Conservation (phyloP, 2,113 vertebrate genomes). For the Puntigrus tetrazona region DNA sequence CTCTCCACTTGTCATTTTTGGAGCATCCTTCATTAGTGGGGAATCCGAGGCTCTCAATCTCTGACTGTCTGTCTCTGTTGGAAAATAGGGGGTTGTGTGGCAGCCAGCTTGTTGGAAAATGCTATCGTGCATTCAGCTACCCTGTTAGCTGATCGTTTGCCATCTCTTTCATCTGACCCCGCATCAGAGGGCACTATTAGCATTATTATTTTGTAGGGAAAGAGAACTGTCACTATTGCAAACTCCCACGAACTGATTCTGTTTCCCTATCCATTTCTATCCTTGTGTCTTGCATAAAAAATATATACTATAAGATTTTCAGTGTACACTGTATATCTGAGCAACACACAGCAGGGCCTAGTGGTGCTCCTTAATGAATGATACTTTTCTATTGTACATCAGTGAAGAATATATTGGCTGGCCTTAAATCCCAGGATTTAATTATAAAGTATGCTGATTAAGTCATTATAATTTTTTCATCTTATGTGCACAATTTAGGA, state of each 20-base stretch:
- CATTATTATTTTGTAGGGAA: conserved; percentile 60
- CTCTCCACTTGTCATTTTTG: conserved; percentile 11
- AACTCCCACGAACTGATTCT: not conserved
- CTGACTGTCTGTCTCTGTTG: not conserved
- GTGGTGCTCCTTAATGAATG: not conserved
- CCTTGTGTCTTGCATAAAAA: not conserved
- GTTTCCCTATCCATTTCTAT: not conserved
- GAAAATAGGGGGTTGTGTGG: not conserved
- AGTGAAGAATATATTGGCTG: conserved; percentile 38
- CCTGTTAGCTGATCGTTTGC: conserved; percentile 58
- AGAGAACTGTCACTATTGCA: conserved; percentile 29
- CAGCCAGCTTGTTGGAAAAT: conserved; percentile 63
- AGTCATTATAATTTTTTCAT: conserved; percentile 69
- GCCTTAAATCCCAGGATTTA: conserved; percentile 27
- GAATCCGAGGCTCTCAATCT: conserved; percentile 24
- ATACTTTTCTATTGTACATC: conserved; percentile 21
- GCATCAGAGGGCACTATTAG: conserved; percentile 61
- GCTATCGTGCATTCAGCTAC: conserved; percentile 62
- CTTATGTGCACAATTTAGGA: conserved; percentile 59
- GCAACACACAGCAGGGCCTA: not conserved
- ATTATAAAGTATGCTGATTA: conserved; percentile 66
- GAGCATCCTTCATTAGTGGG: not conserved
- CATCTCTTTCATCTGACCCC: conserved; percentile 64
- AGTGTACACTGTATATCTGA: not conserved
- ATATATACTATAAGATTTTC: not conserved